Base-by-base conservation (phyloP, 2,113 vertebrate species). In the Pampusana beccarii region DNA sequence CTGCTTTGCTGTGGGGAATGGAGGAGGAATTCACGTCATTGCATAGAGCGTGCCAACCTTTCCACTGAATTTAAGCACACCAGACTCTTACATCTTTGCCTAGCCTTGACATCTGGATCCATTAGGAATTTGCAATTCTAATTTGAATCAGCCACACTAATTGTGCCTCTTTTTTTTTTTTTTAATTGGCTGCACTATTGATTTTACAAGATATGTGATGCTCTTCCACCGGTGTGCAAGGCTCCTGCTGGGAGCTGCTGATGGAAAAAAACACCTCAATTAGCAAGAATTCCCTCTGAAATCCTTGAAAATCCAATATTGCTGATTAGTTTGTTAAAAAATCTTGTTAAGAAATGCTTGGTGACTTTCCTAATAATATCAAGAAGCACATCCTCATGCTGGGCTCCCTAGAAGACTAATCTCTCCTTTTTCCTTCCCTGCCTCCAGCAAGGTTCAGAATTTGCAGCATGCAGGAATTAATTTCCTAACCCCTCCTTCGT, bases 241-340 rank as follows among this genome's bases (percentile, higher is more conserved):
- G 79, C 67, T 95, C 90, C 93, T 97, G 85, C 93, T 96, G 92
- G 80, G 93, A 94, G 60, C 85, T 93, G 79, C 75, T 96, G 96
- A 96, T 93, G 93, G 42, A 80, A 95, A 94, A 95, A 95, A 82
- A 4, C 48, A 86, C 77, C 86, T 90, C 93, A 96, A 92, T 97
- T 97, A 96, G 88, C 80, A 92, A 96, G 82, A 96, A 96, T 97
- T 95, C 95, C 92, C 93, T 86, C 95, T 96, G 95, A 92, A 96
- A 95, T 95, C 95, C 92, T 96, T 95, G 88, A 96, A 96, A 97
- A 96, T 90, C 92, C 90, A 96, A 92, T 97, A 96, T 61, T 93
- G 82, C 88, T 93, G 93, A 96, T 97, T 94, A 97, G 77, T 93
- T 96, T 81, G 90, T 96, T 94, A 92, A 95, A 96, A 94, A 93